Conservation (phyloP, 2,797 vertebrate species). For the Apodemus agrarius region DNA sequence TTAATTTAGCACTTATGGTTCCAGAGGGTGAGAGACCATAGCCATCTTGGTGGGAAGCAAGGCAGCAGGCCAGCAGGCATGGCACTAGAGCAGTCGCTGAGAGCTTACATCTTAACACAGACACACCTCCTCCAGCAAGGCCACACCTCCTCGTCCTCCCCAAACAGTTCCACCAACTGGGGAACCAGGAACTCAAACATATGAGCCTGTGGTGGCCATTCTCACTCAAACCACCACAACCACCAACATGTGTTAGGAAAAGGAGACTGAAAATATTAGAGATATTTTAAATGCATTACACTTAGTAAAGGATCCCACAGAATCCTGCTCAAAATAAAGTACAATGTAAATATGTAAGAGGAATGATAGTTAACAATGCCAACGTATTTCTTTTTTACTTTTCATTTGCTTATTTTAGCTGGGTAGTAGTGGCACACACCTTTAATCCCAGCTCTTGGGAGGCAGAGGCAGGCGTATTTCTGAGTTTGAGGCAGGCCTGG, state of each 20-base stretch:
- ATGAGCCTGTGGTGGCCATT: not conserved
- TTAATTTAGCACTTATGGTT: not conserved
- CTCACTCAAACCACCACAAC: not conserved
- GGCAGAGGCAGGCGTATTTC: too few relatives aligned
- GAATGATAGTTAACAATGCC: not conserved
- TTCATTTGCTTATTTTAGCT: not conserved
- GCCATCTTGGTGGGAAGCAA: not conserved
- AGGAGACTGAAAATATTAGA: not conserved
- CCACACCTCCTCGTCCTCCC: not conserved
- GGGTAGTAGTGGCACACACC: too few relatives aligned
- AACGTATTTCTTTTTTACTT: not conserved
- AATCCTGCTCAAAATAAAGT: constrained; percentile 14
- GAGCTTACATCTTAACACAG: not conserved
- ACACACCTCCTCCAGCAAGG: not conserved
- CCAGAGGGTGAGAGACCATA: not conserved
- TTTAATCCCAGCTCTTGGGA: too few relatives aligned
- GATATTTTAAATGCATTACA: not conserved
- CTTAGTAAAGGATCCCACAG: constrained; percentile 36
- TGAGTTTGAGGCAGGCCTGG: too few relatives aligned
- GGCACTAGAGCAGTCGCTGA: not conserved
- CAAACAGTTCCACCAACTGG: not conserved
- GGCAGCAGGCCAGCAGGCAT: not conserved
- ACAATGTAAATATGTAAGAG: not conserved
- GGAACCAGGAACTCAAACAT: not conserved
- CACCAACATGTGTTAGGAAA: constrained; percentile 8